phyloP scores from a whole-genome alignment of 1,140 invertebrate species.

The Drosophila asahinai region DNA sequence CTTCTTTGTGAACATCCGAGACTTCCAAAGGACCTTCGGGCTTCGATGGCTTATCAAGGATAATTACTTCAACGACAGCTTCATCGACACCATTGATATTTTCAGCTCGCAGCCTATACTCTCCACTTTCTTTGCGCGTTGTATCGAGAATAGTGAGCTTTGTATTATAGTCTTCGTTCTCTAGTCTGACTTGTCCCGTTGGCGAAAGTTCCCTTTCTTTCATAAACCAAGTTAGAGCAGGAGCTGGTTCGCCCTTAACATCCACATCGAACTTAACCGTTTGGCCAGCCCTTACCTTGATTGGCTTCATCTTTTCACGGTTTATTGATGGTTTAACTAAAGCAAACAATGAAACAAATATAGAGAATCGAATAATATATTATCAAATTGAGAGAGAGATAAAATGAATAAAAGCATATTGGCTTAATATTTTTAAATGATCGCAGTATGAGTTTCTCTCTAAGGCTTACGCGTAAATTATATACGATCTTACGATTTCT shows the following conservation, averaged over 20 bases:
- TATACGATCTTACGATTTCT: constrained; percentile 90
- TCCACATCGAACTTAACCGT: constrained; percentile 96
- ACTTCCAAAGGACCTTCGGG: constrained; percentile 98
- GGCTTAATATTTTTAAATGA: constrained; percentile 60
- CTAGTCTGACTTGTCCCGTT: constrained; percentile 89
- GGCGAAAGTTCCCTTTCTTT: constrained; percentile 83
- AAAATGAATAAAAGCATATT: constrained; percentile 29
- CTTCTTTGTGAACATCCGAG: constrained; percentile 96
- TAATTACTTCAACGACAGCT: constrained; percentile 96
- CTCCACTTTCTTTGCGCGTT: constrained; percentile 93
- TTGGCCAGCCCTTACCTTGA: constrained; percentile 96
- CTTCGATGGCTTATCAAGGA: constrained; percentile 96
- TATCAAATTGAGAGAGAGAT: neutral
- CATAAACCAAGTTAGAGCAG: constrained; percentile 95
- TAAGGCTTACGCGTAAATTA: constrained; percentile 1
- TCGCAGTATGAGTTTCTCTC: constrained; percentile 5
- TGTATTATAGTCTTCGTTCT: constrained; percentile 97
- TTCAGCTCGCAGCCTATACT: constrained; percentile 95
- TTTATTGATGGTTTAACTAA: constrained; percentile 96
- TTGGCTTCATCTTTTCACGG: constrained; percentile 94
- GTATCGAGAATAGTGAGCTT: constrained; percentile 93
- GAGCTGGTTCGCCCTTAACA: constrained; percentile 97
- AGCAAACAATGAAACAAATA: constrained; percentile 12
- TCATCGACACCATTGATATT: constrained; percentile 97
- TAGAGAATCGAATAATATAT: neutral